Evolutionary conservation across 2,797 vertebrate genomes (phyloP), one percentile per base, ranked within the genome.

Genomic region (Triplophysa yarkandensis): DNA sequence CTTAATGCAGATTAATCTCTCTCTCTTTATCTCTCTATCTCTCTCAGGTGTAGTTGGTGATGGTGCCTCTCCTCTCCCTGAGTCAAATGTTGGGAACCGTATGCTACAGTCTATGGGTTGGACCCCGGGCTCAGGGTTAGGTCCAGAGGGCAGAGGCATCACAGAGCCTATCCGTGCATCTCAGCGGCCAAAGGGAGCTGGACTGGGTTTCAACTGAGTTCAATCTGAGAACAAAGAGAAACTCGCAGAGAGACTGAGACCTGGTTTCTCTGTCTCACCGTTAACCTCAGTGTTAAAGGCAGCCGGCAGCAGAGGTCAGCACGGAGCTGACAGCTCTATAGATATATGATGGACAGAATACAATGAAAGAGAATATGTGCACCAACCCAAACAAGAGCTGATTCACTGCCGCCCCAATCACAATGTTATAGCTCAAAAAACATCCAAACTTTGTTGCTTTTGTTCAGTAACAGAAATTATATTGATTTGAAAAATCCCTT

Each of bases 101-200:
- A 98, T 99, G 96, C 85, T 99, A 64, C 97, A 99, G 89, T 95
- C 81, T 72, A 98, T 99, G 96, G 97, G 96, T 74, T 99, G 97
- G 97, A 94, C 77, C 30, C 97, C 97, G 0, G 97, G 92, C 6
- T 89, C 87, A 2, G 96, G 97, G 74, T 92, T 99, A 0, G 96
- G 96, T 48, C 94, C 95, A 0, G 96, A 97, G 0, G 95, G 97
- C 82, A 92, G 95, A 83, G 97, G 97, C 50, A 95, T 98, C 60
- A 91, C 95, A 0, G 97, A 99, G 85, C 96, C 92, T 1, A 81
- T 98, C 77, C 89, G 95, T 77, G 95, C 95, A 50, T 83, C 93
- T 11, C 95, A 98, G 90, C 90, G 92, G 85, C 92, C 92, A 43
- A 93, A 93, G 79, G 89, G 91, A 34, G 86, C 87, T 2, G 92